Evolutionary conservation across 1,140 invertebrate genomes (phyloP), one percentile per base, ranked within the genome.

Genomic region (Matsumurasca onukii): DNA sequence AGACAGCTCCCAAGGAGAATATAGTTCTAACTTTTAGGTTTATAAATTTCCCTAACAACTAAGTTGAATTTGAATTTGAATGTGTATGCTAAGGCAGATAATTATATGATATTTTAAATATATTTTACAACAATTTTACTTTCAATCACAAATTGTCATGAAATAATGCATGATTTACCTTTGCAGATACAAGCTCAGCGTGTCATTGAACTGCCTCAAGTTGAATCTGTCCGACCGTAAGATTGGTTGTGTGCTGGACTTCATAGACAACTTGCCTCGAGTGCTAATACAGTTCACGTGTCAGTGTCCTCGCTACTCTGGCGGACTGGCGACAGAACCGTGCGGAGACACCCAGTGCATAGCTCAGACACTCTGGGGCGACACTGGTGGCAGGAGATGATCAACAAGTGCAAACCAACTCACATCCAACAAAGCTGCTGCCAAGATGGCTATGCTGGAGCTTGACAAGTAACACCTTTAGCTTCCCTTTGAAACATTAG

Each of bases 161-260:
- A 17, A 39, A 39, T 39, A 9, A 9, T 39, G 5, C 34, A 9
- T 39, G 34, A 17, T 39, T 39, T 39, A 9, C 34, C 5, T 39
- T 39, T 12, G 49, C 78, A 91, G 90, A 75, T 86, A 91, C 71
- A 94, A 94, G 81, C 79, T 93, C 22, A 92, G 91, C 70, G 83
- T 91, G 30, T 86, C 85, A 0, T 79, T 93, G 29, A 87, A 87
- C 17, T 88, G 86, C 63, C 67, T 93, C 1, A 92, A 92, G 73
- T 78, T 93, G 15, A 93, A 92, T 77, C 76, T 94, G 64, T 93
- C 91, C 0, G 91, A 94, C 78, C 83, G 86, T 34, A 86, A 89
- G 74, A 81, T 93, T 25, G 81, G 84, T 12, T 75, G 86, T 34
- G 76, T 93, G 0, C 78, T 88, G 65, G 86, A 89, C 63, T 93